Conservation (phyloP, 2,797 vertebrate genomes). For the Carduelis carduelis region DNA sequence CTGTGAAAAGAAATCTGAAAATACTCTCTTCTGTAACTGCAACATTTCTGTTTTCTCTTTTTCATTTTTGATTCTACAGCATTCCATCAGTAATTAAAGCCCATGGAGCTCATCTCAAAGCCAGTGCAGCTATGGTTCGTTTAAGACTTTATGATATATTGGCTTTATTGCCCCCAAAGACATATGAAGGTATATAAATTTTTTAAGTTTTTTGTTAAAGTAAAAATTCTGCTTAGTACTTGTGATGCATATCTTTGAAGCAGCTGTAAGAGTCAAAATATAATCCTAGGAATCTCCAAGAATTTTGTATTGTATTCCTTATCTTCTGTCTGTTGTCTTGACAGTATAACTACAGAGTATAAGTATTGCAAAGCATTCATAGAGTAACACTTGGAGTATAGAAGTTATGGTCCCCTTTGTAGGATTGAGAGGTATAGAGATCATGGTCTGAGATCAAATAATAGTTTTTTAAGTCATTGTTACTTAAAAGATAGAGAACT, state of each 20-base stretch:
- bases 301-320: background rate
- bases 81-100: conserved; percentile 96
- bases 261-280: background rate
- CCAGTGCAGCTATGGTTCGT: conserved; percentile 98
- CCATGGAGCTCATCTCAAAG: conserved; percentile 96
- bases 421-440: background rate
- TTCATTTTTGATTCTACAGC: conserved; percentile 67
- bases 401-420: background rate
- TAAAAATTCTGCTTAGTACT: background rate
- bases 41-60: background rate
- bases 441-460: background rate
- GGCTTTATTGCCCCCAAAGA: conserved; percentile 96
- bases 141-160: conserved; percentile 96
- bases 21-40: background rate
- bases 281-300: background rate
- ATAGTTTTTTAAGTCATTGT: background rate
- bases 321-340: background rate
- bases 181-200: conserved; percentile 90
- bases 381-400: background rate
- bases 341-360: background rate
- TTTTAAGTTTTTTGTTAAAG: background rate
- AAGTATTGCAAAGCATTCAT: background rate
- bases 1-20: background rate
- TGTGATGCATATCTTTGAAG: background rate
- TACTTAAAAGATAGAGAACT: background rate